Base-by-base conservation (phyloP, 2,797 vertebrate species). In the Chiropotes sagulatus region DNA sequence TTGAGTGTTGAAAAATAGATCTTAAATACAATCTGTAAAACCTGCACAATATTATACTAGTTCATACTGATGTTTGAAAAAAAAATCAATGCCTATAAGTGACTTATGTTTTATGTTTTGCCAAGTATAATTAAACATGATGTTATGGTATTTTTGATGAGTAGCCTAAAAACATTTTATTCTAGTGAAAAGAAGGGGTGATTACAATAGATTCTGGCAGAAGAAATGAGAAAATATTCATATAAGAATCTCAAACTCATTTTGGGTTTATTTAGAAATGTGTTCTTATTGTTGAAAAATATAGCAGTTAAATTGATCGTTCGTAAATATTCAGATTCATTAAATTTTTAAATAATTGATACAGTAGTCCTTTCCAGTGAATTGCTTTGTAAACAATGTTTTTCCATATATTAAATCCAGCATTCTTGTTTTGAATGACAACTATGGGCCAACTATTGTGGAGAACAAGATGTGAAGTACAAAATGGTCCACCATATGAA, bases 101-200 rank as follows among this genome's bases (percentile, higher is more conserved):
- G 54, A 97, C 26, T 96, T 94, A 36, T 85, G 5, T 81, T 96
- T 97, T 81, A 90, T 83, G 52, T 92, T 96, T 97, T 96, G 41
- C 67, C 90, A 97, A 96, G 39, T 75, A 58, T 89, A 95, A 90
- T 94, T 95, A 95, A 86, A 86, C 86, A n/a, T 46, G 58, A 91
- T 97, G 64, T 41, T 94, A 79, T 52, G 48, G 36, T 78, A 94
- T 97, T 96, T 96, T 97, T 97, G 52, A 96, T 92, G 26, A 96
- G 73, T 80, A 88, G 12, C 44, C n/a, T 90, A 70, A 96, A 95
- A 96, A 81, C n/a, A 83, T 67, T 97, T 93, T 72, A 94, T 82
- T 95, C 78, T 57, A 86, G 39, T 96, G 75, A 86, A 88, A 85
- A 95, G 79, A 81, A 92, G 12, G 2, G 33, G 90, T 67, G n/a